Percentiles rank a stretch among this genome's conserved stretches.
phyloP scores from a whole-genome alignment of 2,113 vertebrate species.

The Holacanthus passer region DNA sequence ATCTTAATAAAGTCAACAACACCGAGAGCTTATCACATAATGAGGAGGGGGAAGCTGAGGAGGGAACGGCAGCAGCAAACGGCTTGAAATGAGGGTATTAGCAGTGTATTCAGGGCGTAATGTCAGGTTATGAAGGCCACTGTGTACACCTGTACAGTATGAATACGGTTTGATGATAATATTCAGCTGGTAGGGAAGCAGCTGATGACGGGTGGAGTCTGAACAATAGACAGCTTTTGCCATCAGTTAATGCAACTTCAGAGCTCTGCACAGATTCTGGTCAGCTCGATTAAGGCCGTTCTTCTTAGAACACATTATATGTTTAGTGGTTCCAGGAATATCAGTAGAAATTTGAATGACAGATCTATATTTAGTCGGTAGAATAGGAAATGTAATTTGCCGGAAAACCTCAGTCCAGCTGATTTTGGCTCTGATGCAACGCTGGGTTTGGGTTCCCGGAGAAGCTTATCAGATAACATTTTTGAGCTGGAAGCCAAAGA shows the following conservation, averaged over 20 bases:
- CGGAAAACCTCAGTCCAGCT: background rate
- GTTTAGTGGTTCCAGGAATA: background rate
- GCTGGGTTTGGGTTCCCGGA: slow-evolving; percentile 13
- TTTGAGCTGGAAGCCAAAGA: slow-evolving; percentile 26
- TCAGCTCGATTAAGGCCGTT: background rate
- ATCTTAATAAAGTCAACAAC: background rate
- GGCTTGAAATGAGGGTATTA: background rate
- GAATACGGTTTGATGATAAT: background rate
- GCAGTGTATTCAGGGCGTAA: background rate
- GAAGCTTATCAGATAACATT: slow-evolving; percentile 25
- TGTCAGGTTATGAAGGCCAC: background rate
- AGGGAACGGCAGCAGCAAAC: background rate
- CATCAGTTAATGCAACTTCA: background rate
- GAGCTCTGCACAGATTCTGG: background rate
- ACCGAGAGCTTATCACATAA: background rate
- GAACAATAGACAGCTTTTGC: background rate
- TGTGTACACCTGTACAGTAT: background rate
- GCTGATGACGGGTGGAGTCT: background rate
- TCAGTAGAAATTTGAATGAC: background rate
- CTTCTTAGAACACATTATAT: background rate
- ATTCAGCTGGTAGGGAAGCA: background rate
- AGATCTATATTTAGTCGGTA: slow-evolving; percentile 7
- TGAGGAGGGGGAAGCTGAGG: background rate
- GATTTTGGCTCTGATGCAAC: slow-evolving; percentile 41
- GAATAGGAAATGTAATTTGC: slow-evolving; percentile 14